These are phyloP conservation scores for Tinea pellionella DNA, from an alignment of 2,888 invertebrate species.

Conservation along the genomic window DNA sequence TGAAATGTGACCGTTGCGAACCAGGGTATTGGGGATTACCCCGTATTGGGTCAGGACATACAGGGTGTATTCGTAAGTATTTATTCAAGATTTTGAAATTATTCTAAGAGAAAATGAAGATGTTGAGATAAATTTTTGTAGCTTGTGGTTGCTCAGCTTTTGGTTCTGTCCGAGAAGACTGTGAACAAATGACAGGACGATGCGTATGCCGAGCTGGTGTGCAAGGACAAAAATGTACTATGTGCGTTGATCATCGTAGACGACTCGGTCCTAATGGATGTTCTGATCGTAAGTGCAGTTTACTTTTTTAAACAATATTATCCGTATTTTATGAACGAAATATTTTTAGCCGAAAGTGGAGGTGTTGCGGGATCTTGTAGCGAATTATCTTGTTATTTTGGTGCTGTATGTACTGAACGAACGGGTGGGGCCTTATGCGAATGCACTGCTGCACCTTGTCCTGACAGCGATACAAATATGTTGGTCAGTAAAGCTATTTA, in stretches of 20 bases:
- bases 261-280: conserved; percentile 79
- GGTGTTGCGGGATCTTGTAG: conserved; percentile 76
- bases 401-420: conserved; percentile 82
- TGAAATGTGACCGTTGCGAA: conserved; percentile 89
- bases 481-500: conserved; percentile 48
- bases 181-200: conserved; percentile 92
- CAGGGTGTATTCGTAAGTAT: conserved; percentile 81
- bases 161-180: conserved; percentile 90
- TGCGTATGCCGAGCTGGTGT: conserved; percentile 89
- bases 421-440: conserved; percentile 80
- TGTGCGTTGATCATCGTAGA: conserved; percentile 81
- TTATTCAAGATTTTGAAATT: too few relatives aligned
- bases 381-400: conserved; percentile 84
- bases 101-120: background rate
- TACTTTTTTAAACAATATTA: background rate
- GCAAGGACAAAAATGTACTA: conserved; percentile 88
- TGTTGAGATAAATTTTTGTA: conserved; percentile 33
- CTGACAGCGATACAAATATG: conserved; percentile 59
- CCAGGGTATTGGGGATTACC: conserved; percentile 93
- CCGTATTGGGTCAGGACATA: conserved; percentile 79
- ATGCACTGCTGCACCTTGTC: conserved; percentile 72
- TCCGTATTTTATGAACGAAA: background rate
- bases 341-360: conserved; percentile 71
- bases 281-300: conserved; percentile 53
- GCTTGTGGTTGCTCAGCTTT: conserved; percentile 91